Percentiles rank a stretch among this genome's conserved stretches.
These are phyloP conservation scores for Gymnocephalus cernua DNA, from an alignment of 2,113 vertebrate genomes.

Conservation along the genomic window DNA sequence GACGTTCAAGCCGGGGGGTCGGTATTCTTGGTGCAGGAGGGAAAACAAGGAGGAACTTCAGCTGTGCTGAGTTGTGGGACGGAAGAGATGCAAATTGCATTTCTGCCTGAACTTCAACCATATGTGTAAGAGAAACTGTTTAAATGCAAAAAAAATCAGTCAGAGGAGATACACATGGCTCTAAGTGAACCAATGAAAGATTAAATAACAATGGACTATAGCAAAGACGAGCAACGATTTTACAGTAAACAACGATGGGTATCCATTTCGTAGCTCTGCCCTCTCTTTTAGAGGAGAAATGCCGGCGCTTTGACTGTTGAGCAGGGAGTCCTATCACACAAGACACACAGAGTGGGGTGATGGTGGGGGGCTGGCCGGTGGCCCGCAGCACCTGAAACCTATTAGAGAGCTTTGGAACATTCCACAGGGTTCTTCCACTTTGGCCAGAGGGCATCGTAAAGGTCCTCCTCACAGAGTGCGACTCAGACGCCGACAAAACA, in stretches of 20 bases:
- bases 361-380: constrained; percentile 76
- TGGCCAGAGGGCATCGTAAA: constrained; percentile 86
- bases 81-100: constrained; percentile 36
- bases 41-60: constrained; percentile 70
- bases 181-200: neutral
- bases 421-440: constrained; percentile 84
- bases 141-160: neutral
- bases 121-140: neutral
- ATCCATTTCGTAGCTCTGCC: constrained; percentile 46
- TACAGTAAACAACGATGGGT: constrained; percentile 18
- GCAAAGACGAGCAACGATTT: constrained; percentile 9
- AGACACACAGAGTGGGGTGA: constrained; percentile 68
- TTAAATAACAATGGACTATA: neutral
- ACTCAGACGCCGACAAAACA: constrained; percentile 68
- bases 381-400: constrained; percentile 86
- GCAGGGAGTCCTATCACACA: constrained; percentile 68
- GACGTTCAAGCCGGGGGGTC: constrained; percentile 67
- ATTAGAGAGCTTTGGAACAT: constrained; percentile 87
- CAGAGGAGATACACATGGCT: neutral
- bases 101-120: constrained; percentile 37
- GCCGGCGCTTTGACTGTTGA: constrained; percentile 61
- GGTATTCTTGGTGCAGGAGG: constrained; percentile 39
- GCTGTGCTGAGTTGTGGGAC: constrained; percentile 57
- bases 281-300: constrained; percentile 67
- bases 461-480: constrained; percentile 78